A percentile compares a stretch with the other conserved stretches of the same genome.
phyloP scores from a whole-genome alignment of 2,113 vertebrate species.

The Dasyurus viverrinus region DNA sequence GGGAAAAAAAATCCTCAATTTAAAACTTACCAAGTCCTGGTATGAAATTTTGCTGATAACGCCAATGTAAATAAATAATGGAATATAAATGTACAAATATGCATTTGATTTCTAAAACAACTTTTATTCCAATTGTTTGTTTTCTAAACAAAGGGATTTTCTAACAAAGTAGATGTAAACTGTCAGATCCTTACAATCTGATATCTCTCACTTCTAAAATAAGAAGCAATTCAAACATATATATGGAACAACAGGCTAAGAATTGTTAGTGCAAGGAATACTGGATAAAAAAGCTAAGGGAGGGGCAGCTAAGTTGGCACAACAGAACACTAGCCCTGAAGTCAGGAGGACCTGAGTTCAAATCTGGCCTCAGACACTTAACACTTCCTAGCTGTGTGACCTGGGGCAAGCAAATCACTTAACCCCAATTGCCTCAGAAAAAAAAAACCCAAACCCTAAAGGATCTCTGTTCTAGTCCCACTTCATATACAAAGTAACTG shows the following conservation, averaged over 20 bases:
- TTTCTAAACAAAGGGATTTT: constrained; percentile 54
- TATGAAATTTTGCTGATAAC: constrained; percentile 37
- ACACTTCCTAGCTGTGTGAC: no score
- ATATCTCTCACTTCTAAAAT: constrained; percentile 46
- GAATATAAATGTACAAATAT: constrained; percentile 59
- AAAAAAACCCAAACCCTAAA: neutral
- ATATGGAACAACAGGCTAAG: neutral
- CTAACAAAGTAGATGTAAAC: constrained; percentile 39
- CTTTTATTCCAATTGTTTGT: constrained; percentile 31
- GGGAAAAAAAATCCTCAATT: constrained; percentile 4
- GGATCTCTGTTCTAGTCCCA: neutral
- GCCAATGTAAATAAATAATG: constrained; percentile 39
- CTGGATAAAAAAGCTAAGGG: neutral
- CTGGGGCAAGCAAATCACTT: no score
- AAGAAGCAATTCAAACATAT: constrained; percentile 46
- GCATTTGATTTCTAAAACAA: neutral
- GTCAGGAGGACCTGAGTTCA: no score
- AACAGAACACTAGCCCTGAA: no score
- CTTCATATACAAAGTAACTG: neutral
- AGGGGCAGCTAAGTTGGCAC: no score
- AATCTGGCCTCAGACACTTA: no score
- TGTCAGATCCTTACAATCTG: constrained; percentile 57
- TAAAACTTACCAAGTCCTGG: constrained; percentile 45
- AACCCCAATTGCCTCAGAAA: no score
- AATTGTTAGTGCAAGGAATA: neutral